Base-by-base conservation (phyloP, 2,888 invertebrate genomes). In the Drosophila stalkeri region DNA sequence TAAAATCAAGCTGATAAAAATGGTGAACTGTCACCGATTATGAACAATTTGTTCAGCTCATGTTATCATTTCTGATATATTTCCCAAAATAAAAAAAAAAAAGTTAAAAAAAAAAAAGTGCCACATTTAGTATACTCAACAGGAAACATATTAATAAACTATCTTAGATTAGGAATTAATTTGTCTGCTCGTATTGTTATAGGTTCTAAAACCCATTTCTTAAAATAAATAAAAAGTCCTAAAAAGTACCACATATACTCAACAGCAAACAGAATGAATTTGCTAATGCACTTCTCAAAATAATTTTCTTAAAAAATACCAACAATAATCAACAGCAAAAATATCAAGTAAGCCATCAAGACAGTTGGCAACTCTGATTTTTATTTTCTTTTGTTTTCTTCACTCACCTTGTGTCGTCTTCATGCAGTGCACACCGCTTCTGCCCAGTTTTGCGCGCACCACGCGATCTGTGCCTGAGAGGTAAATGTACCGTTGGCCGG, bases 351-450 rank as follows among this genome's bases (percentile, higher is more conserved):
- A 39, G 4, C 7, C 18, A n/a, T 35, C 27, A 39, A 44, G 8
- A 31, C 14, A 14, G n/a, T 11, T 64, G 51, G 20, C 51, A 64
- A 51, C 49, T 51, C 23, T 31, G 41, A 31, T 14, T 11, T 33
- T 52, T 47, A 31, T 8, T 23, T 35, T 33, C 9, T 1, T 4
- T 20, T 27, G 1, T 1, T n/a, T 51, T 54, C 16, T 3, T 41
- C 14, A 31, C 94, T 94, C 94, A 97, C 97, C 96, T 96, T 98
- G 98, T 94, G 96, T 95, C 94, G 98, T 98, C 95, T 98, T 98
- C 97, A 98, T 97, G 96, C 97, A 98, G 94, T 98, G 98, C 89
- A 98, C 97, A 92, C 98, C 98, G 93, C 97, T 96, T 95, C 97
- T 97, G 94, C 97, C 97, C 92, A 97, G 95, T 94, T 98, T 98